Conservation (phyloP, 1,140 invertebrate species). For the Monomorium pharaonis region DNA sequence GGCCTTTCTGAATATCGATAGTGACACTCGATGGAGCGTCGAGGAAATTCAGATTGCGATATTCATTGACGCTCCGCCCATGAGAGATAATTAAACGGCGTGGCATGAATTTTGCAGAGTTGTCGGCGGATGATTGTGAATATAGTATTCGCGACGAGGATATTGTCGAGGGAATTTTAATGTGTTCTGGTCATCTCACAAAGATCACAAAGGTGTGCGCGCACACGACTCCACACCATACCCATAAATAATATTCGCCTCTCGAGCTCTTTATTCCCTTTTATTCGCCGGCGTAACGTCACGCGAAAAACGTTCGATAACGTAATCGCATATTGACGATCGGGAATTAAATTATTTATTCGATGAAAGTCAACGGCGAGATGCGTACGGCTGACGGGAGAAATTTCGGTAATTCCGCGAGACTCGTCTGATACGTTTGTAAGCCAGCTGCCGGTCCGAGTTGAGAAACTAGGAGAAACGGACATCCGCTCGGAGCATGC, state of each 20-base stretch:
- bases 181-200: background rate
- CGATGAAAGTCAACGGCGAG: background rate
- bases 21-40: conserved; percentile 55
- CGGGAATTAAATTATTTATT: background rate
- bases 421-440: background rate
- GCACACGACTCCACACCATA: background rate
- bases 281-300: background rate
- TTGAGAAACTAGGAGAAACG: conserved; percentile 35
- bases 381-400: background rate
- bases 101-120: conserved; percentile 48
- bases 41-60: conserved; percentile 55
- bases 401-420: background rate
- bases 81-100: conserved; percentile 47
- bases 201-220: background rate
- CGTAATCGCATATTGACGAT: background rate
- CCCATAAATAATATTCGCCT: conserved; percentile 22
- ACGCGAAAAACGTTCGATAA: background rate
- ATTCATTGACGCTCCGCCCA: conserved; percentile 47
- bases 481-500: conserved; percentile 18
- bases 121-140: conserved; percentile 37
- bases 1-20: conserved; percentile 57
- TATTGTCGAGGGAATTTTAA: conserved; percentile 46
- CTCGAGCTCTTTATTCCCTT: background rate
- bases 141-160: conserved; percentile 18
- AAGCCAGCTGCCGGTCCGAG: conserved; percentile 25